These are phyloP conservation scores for Nasonia oneida DNA, from an alignment of 2,888 invertebrate genomes.

Conservation along the genomic window DNA sequence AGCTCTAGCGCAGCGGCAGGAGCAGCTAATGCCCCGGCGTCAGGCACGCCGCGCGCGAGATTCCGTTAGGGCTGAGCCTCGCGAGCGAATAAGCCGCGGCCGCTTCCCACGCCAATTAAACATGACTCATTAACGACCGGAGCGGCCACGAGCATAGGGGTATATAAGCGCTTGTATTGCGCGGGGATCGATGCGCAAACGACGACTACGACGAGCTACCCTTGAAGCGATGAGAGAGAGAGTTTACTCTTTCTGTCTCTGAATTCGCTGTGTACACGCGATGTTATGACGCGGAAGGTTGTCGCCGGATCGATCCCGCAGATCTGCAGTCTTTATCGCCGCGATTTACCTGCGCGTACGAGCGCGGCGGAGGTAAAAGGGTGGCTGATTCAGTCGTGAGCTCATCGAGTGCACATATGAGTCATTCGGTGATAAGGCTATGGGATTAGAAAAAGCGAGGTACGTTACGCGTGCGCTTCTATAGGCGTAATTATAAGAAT, in stretches of 20 bases:
- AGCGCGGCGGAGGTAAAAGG: background rate
- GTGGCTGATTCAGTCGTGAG: background rate
- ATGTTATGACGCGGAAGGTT: background rate
- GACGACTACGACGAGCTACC: slow-evolving; percentile 63
- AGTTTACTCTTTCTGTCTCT: background rate
- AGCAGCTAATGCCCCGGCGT: slow-evolving; percentile 64
- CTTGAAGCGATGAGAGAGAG: slow-evolving; percentile 22
- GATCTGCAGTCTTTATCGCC: background rate
- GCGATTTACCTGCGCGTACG: background rate
- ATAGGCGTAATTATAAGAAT: no score
- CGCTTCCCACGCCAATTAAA: slow-evolving; percentile 80
- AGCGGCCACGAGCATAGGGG: slow-evolving; percentile 48
- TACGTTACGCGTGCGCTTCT: no score
- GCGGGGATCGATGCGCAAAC: slow-evolving; percentile 21
- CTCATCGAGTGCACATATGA: background rate
- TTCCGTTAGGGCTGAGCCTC: slow-evolving; percentile 75
- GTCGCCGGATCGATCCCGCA: no score
- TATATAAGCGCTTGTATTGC: slow-evolving; percentile 43
- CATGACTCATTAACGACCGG: slow-evolving; percentile 79
- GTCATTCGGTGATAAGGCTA: background rate
- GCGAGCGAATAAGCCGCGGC: slow-evolving; percentile 63
- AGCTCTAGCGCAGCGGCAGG: slow-evolving; percentile 6
- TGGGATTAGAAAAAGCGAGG: background rate
- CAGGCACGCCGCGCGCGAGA: slow-evolving; percentile 70
- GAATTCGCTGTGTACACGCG: background rate